These are phyloP conservation scores for Thaleichthys pacificus DNA, from an alignment of 2,797 vertebrate genomes.

Conservation along the genomic window DNA sequence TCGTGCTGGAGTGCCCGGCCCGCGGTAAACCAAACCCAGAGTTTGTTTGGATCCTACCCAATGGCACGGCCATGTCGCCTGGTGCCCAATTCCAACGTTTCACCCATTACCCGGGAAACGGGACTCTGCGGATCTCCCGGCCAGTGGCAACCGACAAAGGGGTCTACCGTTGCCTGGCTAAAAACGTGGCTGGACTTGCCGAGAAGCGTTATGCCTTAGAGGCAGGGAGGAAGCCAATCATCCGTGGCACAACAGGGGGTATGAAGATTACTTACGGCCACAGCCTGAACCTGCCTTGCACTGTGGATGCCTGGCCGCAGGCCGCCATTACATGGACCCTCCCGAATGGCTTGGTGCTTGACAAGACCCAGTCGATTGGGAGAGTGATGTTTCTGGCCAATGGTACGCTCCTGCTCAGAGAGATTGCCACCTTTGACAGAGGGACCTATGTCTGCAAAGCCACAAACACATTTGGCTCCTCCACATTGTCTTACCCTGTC, in stretches of 20 bases:
- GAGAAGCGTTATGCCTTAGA: constrained; percentile 79
- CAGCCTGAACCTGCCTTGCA: constrained; percentile 72
- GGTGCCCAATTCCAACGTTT: constrained; percentile 71
- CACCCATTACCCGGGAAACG: constrained; percentile 67
- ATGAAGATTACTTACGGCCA: constrained; percentile 75
- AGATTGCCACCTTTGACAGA: constrained; percentile 73
- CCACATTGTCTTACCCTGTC: constrained; percentile 73
- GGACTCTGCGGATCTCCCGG: constrained; percentile 69
- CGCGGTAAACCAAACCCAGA: constrained; percentile 77
- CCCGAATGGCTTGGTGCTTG: constrained; percentile 73
- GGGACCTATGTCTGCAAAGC: constrained; percentile 78
- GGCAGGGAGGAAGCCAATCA: constrained; percentile 72
- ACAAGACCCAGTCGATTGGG: constrained; percentile 71
- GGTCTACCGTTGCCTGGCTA: constrained; percentile 77
- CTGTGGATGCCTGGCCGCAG: constrained; percentile 75
- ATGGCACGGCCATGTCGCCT: constrained; percentile 68
- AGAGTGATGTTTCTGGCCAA: constrained; percentile 67
- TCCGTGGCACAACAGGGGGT: constrained; percentile 70
- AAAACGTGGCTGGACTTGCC: constrained; percentile 78
- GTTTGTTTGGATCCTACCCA: constrained; percentile 77
- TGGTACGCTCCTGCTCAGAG: constrained; percentile 74
- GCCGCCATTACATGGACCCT: constrained; percentile 75
- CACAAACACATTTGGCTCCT: constrained; percentile 75
- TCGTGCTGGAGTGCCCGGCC: constrained; percentile 71
- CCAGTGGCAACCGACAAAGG: constrained; percentile 71